phyloP scores from a whole-genome alignment of 2,888 invertebrate species.

The Drosophila greeni region DNA sequence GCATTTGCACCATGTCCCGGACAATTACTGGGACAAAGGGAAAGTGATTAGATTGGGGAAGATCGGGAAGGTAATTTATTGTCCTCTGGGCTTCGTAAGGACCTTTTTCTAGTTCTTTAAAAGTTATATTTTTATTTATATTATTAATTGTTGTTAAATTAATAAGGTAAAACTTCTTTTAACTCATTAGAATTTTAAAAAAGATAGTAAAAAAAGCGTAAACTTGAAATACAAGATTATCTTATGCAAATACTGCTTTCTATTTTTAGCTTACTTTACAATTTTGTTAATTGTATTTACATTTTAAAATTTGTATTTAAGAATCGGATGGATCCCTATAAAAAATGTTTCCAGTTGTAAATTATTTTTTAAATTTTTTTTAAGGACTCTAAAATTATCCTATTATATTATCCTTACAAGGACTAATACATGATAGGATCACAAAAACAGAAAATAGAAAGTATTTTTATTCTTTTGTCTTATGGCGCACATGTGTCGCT shows the following conservation, averaged over 20 bases:
- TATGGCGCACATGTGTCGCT: background rate
- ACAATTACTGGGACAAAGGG: constrained; percentile 77
- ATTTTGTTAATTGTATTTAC: too few relatives aligned
- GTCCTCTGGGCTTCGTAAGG: background rate
- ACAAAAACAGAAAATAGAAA: background rate
- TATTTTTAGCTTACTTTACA: too few relatives aligned
- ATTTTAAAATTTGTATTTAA: too few relatives aligned
- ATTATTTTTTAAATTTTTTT: background rate
- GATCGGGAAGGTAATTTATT: too few relatives aligned
- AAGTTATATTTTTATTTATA: background rate
- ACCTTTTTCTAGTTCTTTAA: background rate
- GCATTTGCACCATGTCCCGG: constrained; percentile 85
- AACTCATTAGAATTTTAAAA: too few relatives aligned
- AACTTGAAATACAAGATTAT: too few relatives aligned
- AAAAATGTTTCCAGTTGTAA: background rate
- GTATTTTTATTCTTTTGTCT: background rate
- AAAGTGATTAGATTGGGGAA: background rate
- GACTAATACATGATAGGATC: background rate
- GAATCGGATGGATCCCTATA: background rate
- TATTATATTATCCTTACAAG: background rate
- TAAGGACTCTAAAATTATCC: background rate
- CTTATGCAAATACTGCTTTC: too few relatives aligned
- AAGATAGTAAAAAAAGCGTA: too few relatives aligned
- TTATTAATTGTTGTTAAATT: too few relatives aligned
- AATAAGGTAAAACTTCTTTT: too few relatives aligned